Evolutionary conservation across 2,797 vertebrate genomes (phyloP).

Genomic region (Pangasius krempfi): DNA sequence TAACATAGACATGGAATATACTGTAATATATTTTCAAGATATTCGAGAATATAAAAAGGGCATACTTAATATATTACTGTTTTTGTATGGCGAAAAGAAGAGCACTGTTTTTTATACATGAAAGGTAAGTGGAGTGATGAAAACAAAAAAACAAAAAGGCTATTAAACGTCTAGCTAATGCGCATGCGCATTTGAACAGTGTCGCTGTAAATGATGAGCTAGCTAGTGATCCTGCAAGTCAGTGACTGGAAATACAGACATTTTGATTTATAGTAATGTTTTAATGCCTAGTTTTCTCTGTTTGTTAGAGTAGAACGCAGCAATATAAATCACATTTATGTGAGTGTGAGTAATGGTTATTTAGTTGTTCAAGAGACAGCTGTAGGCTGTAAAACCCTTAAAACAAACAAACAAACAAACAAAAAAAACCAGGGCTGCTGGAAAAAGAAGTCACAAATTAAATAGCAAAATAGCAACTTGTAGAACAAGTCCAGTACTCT

Average conservation of each 20-base stretch:
- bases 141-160: neutral
- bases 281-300: too few species aligned
- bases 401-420: neutral
- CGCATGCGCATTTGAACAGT: neutral
- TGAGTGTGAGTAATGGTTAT: neutral
- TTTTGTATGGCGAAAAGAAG: neutral
- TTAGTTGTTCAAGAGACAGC: neutral
- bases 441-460: neutral
- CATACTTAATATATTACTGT: neutral
- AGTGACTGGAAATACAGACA: too few species aligned
- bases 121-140: neutral
- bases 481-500: neutral
- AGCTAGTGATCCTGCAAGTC: neutral
- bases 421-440: neutral
- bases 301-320: neutral
- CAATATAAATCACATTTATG: neutral
- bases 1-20: neutral
- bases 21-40: neutral
- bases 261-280: neutral
- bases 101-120: neutral
- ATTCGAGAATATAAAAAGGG: neutral
- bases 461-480: neutral
- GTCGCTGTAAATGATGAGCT: neutral
- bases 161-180: neutral
- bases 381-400: neutral